A percentile compares a stretch with the other conserved stretches of the same genome.
Evolutionary conservation across 2,797 vertebrate genomes (phyloP).

Genomic region (Sebastes umbrosus): DNA sequence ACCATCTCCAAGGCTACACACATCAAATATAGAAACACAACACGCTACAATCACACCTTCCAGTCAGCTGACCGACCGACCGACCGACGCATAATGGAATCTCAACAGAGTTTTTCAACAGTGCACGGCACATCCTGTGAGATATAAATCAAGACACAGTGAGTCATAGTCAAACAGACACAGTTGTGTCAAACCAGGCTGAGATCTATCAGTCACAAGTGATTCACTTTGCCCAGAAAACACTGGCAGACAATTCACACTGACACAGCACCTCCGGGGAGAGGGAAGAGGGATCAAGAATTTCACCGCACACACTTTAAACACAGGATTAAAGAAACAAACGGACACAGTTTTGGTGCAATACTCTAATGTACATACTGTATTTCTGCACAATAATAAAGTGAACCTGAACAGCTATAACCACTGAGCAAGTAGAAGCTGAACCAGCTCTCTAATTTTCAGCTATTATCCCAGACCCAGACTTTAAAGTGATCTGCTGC

Average conservation of each 20-base stretch:
- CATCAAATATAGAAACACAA: conserved; percentile 20
- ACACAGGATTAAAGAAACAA: conserved; percentile 6
- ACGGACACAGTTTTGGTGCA: not conserved
- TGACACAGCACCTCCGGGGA: conserved; percentile 31
- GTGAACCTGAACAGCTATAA: not conserved
- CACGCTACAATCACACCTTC: conserved; percentile 28
- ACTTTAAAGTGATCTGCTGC: not conserved
- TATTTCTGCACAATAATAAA: not conserved
- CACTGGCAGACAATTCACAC: conserved; percentile 38
- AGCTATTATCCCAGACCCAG: not conserved
- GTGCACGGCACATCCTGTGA: conserved; percentile 27
- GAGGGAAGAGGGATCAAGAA: not conserved
- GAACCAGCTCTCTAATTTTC: conserved; percentile 11
- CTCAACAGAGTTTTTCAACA: conserved; percentile 17
- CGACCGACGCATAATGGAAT: conserved; percentile 17
- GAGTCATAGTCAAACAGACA: conserved; percentile 61
- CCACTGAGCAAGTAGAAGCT: not conserved
- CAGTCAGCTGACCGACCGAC: conserved; percentile 21
- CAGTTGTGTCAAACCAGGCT: conserved; percentile 44
- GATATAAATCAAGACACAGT: conserved; percentile 43
- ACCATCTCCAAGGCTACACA: conserved; percentile 1
- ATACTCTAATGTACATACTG: not conserved
- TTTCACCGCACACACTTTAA: not conserved
- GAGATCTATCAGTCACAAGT: conserved; percentile 54
- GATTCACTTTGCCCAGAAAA: conserved; percentile 66